These are phyloP conservation scores for Acrocephalus arundinaceus DNA, from an alignment of 2,113 vertebrate genomes.

Conservation along the genomic window DNA sequence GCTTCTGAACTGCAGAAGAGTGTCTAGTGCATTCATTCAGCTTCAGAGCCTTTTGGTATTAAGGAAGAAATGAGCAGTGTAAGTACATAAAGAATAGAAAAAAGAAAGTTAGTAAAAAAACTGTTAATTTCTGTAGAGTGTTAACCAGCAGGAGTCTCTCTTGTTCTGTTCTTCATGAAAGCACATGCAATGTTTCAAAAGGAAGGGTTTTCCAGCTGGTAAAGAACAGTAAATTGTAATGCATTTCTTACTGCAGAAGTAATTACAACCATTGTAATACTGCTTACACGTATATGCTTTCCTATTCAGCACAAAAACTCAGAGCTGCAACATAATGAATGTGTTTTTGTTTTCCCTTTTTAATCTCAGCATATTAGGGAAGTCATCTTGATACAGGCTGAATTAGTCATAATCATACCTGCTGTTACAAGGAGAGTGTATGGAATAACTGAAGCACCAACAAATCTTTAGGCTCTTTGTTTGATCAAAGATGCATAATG, in stretches of 20 bases:
- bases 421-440: background rate
- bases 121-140: background rate
- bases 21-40: background rate
- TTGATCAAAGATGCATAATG: background rate
- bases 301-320: conserved; percentile 37
- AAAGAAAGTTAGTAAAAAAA: background rate
- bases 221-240: background rate
- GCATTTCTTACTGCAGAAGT: conserved; percentile 34
- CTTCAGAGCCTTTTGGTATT: background rate
- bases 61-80: background rate
- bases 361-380: conserved; percentile 37
- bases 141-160: conserved; percentile 61
- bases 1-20: background rate
- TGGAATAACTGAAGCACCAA: background rate
- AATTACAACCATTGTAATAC: conserved; percentile 28
- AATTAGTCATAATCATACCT: conserved; percentile 36
- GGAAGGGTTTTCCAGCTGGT: background rate
- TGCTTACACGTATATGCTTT: conserved; percentile 18
- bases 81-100: background rate
- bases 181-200: background rate
- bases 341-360: conserved; percentile 3
- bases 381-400: conserved; percentile 9
- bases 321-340: conserved; percentile 9
- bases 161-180: conserved; percentile 32
- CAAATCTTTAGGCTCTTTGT: background rate